Percentiles rank a stretch among this genome's conserved stretches.
Conservation (phyloP, 2,113 vertebrate species). For the Galbula dea region DNA sequence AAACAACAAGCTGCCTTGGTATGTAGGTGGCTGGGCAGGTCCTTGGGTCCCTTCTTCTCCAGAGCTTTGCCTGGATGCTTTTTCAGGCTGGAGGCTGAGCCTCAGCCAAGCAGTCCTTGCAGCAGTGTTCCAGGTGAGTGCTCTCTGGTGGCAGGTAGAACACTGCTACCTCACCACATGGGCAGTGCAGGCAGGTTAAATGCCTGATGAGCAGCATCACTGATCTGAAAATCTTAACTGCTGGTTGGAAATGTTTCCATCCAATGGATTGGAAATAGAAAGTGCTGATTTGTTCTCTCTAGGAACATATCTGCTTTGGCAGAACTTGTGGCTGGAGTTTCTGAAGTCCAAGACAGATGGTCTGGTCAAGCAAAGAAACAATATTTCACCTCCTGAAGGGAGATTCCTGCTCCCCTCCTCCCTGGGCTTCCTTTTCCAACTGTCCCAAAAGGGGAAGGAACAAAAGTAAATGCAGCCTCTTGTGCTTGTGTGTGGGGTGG, state of each 20-base stretch:
- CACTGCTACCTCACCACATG: neutral
- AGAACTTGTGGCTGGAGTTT: neutral
- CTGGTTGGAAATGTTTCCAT: conserved; percentile 17
- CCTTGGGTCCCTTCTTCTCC: neutral
- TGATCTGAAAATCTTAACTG: neutral
- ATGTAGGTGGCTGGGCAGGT: neutral
- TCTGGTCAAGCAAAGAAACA: neutral
- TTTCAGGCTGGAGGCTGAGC: neutral
- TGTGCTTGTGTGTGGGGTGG: neutral
- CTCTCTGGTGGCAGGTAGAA: neutral
- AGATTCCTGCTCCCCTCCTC: neutral
- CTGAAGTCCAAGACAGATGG: neutral
- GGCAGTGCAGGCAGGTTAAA: conserved; percentile 11
- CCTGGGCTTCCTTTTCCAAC: neutral
- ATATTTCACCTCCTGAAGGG: neutral
- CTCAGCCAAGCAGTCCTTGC: neutral
- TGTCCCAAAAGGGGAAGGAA: neutral
- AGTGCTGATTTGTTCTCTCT: conserved; percentile 11
- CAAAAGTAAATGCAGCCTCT: neutral
- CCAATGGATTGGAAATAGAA: neutral
- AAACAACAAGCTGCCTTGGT: neutral
- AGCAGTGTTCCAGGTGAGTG: neutral
- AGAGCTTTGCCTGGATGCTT: neutral
- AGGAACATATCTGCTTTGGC: neutral
- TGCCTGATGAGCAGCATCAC: conserved; percentile 13